Evolutionary conservation across 2,113 vertebrate genomes (phyloP), one percentile per base, ranked within the genome.

Genomic region (Merops nubicus): DNA sequence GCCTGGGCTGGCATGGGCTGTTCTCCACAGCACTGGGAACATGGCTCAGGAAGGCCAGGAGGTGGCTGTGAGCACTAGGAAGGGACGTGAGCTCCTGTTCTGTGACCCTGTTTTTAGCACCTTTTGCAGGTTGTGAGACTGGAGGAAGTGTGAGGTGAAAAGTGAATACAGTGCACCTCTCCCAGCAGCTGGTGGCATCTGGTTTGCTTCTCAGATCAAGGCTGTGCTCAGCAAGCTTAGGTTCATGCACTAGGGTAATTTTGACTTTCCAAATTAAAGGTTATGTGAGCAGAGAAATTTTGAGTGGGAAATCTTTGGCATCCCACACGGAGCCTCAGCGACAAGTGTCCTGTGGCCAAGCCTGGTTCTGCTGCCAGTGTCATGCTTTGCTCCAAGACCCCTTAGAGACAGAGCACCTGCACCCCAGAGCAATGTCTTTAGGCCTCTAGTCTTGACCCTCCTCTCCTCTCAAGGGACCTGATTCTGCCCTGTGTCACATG

Each of bases 1-100:
- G 1, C 47, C 57, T 31, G 21, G 13, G 34, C 34, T 48, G 42
- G 21, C 0, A 3, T 28, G 40, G 40, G 47, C 14, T 38, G 23
- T 54, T 56, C 54, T 47, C 57, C n/a, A 23, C 6, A 2, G 43
- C 5, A 0, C 42, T 1, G 0, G 80, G 54, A 79, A 29, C 4
- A 7, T 57, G 80, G 45, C 20, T 47, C 50, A 31, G 42, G 42
- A 70, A 22, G 31, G 60, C 57, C 78, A 42, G 8, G 56, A 63
- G 64, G 22, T 1, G 2, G 21, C 62, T 36, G 33, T 91, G 89
- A 54, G 43, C 40, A 84, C 26, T 60, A 15, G 77, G 73, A 50
- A 80, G 59, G 29, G 43, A 19, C 1, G 0, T 10, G 80, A 18
- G 34, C 45, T 83, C 62, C 45, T 82, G 51, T 53, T 78, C 42